phyloP scores from a whole-genome alignment of 2,888 invertebrate genomes.

The Leucophora obtusa region DNA sequence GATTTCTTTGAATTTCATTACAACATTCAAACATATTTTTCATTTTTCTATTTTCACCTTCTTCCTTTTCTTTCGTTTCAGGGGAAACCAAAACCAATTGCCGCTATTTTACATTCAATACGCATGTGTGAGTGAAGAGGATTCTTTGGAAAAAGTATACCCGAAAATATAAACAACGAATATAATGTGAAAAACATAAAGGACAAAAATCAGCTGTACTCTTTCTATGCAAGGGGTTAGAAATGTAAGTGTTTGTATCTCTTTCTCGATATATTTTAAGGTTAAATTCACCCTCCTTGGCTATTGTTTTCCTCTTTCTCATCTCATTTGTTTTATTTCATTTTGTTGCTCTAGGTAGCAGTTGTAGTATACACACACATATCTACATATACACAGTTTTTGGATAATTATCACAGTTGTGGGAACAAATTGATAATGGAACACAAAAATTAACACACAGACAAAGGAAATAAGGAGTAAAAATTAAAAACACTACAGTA shows the following conservation, averaged over 20 bases:
- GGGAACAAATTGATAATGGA: slow-evolving; percentile 55
- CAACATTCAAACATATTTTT: background rate
- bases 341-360: slow-evolving; percentile 4
- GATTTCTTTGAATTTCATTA: slow-evolving; percentile 1
- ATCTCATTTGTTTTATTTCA: background rate
- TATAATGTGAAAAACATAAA: slow-evolving; percentile 35
- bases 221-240: slow-evolving; percentile 5
- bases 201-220: slow-evolving; percentile 23
- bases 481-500: slow-evolving; percentile 62
- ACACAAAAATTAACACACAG: slow-evolving; percentile 61
- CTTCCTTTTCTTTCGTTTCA: slow-evolving; percentile 41
- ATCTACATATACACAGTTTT: background rate
- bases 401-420: slow-evolving; percentile 22
- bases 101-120: slow-evolving; percentile 43
- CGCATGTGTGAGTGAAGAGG: slow-evolving; percentile 48
- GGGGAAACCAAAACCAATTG: slow-evolving; percentile 47
- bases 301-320: slow-evolving; percentile 1
- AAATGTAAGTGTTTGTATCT: background rate
- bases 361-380: slow-evolving; percentile 3
- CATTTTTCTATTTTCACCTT: slow-evolving; percentile 11
- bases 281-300: slow-evolving; percentile 13
- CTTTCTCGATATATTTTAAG: slow-evolving; percentile 16
- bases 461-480: slow-evolving; percentile 55
- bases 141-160: slow-evolving; percentile 2
- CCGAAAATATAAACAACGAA: slow-evolving; percentile 26